These are phyloP conservation scores for Norana najaformis DNA, from an alignment of 2,888 invertebrate species.

Conservation along the genomic window DNA sequence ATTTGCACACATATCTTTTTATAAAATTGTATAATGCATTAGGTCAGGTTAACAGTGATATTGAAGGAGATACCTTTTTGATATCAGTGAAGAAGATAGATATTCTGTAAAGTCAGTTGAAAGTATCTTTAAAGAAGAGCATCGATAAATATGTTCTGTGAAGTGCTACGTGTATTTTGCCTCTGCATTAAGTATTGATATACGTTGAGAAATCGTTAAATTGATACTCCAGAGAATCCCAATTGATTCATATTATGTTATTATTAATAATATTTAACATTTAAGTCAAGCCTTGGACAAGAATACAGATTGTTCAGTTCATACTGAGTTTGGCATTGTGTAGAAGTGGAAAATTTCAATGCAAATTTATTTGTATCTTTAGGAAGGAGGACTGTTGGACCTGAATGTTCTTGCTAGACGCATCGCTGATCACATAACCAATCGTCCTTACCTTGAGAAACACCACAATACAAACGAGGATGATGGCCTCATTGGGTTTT, in stretches of 20 bases:
- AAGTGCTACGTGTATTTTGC: no score
- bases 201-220: no score
- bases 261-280: background rate
- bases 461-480: constrained; percentile 81
- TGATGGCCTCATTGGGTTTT: constrained; percentile 84
- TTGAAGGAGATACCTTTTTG: no score
- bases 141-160: no score
- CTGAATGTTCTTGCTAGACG: constrained; percentile 73
- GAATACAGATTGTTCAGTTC: no score
- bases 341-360: background rate
- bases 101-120: no score
- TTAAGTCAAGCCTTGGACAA: background rate
- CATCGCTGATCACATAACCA: constrained; percentile 75
- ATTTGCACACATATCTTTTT: background rate
- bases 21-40: background rate
- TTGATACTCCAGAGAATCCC: background rate
- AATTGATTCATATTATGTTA: background rate
- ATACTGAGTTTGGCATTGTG: background rate
- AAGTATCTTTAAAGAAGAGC: no score
- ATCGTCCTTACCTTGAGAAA: constrained; percentile 80
- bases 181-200: no score
- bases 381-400: constrained; percentile 65
- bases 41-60: background rate
- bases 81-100: no score
- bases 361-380: background rate